Percentiles rank a stretch among this genome's conserved stretches.
These are phyloP conservation scores for Desmophyllum pertusum DNA, from an alignment of 92 coral and sea anemone species.

Conservation along the genomic window DNA sequence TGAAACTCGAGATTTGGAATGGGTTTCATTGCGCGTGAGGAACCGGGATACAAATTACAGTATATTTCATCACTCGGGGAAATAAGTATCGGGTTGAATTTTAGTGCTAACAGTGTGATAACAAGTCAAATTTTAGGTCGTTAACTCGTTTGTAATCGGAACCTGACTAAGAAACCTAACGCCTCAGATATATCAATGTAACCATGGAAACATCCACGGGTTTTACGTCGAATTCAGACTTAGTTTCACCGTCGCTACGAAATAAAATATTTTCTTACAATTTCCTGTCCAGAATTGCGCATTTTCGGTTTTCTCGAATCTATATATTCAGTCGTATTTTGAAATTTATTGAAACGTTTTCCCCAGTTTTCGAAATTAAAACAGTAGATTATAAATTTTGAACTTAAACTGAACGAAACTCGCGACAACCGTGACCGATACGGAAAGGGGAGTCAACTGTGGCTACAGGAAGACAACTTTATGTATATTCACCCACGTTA, in stretches of 20 bases:
- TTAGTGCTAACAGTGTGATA: background rate
- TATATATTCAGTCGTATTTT: background rate
- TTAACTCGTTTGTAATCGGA: background rate
- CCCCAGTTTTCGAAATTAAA: background rate
- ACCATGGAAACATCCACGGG: slow-evolving; percentile 3
- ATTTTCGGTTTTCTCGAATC: background rate
- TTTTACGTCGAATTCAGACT: background rate
- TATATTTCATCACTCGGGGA: background rate
- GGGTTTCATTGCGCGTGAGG: background rate
- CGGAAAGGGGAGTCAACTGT: background rate
- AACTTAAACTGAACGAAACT: background rate
- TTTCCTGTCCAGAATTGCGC: too few relatives aligned
- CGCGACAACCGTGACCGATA: background rate
- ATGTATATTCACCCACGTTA: slow-evolving; percentile 4
- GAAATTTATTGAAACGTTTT: background rate
- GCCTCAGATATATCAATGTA: background rate
- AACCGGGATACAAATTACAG: background rate
- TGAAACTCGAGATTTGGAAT: background rate
- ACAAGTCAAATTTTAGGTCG: background rate
- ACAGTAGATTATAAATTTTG: background rate
- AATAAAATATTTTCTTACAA: background rate
- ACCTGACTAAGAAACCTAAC: background rate
- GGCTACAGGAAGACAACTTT: background rate
- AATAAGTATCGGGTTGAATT: background rate
- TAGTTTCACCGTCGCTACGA: background rate